These are phyloP conservation scores for Seriola dumerili DNA, from an alignment of 2,113 vertebrate species.

Conservation along the genomic window DNA sequence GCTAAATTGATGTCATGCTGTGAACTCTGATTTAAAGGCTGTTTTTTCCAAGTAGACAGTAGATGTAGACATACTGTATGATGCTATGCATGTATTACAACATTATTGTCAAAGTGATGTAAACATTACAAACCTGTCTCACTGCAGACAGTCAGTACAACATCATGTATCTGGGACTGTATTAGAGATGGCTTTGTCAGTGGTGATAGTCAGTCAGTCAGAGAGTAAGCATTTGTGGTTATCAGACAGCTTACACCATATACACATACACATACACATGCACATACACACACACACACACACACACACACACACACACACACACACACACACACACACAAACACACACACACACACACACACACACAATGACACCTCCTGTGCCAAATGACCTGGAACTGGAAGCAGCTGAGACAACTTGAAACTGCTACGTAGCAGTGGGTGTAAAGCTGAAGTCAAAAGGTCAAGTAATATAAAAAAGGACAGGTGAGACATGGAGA, in stretches of 20 bases:
- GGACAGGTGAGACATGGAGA: not conserved
- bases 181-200: not conserved
- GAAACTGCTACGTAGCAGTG: not conserved
- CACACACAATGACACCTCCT: not conserved
- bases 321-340: no score
- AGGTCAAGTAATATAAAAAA: not conserved
- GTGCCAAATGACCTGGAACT: constrained; percentile 3
- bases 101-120: not conserved
- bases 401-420: not conserved
- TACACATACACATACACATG: not conserved
- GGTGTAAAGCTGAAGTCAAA: not conserved
- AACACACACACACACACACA: not conserved
- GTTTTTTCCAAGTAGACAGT: no score
- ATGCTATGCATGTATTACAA: not conserved
- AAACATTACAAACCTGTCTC: not conserved
- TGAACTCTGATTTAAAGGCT: not conserved
- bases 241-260: not conserved
- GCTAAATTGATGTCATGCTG: not conserved
- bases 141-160: not conserved
- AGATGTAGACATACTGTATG: not conserved
- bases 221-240: not conserved
- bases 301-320: not conserved
- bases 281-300: no score
- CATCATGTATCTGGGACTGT: not conserved
- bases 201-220: not conserved